A percentile compares a stretch with the other conserved stretches of the same genome.
Conservation (phyloP, 2,797 vertebrate species). For the Channallabes apus region DNA sequence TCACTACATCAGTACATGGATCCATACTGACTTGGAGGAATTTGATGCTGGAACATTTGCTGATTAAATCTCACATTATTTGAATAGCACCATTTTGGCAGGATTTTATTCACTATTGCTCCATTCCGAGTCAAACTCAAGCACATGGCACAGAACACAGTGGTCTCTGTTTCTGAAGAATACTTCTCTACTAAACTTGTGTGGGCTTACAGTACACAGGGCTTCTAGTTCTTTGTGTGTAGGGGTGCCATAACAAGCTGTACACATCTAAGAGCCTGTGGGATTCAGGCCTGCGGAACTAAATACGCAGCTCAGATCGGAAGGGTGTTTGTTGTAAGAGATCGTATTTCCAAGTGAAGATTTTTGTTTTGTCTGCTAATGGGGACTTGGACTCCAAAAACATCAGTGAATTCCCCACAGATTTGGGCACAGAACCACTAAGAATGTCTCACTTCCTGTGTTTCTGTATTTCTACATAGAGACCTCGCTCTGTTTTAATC, state of each 20-base stretch:
- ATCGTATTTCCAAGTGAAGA: constrained; percentile 37
- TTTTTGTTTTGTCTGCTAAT: constrained; percentile 48
- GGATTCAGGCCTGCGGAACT: constrained; percentile 34
- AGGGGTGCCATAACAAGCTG: constrained; percentile 1
- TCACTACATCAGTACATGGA: not conserved
- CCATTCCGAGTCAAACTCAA: no score
- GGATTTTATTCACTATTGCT: constrained; percentile 31
- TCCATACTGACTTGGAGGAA: not conserved
- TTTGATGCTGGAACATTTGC: not conserved
- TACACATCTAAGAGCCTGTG: constrained; percentile 28
- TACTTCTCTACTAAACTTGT: constrained; percentile 39
- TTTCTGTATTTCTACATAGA: constrained; percentile 15
- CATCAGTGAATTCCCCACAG: constrained; percentile 33
- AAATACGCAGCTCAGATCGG: constrained; percentile 24
- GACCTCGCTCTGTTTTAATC: not conserved
- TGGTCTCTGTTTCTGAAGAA: constrained; percentile 42
- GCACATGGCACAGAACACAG: constrained; percentile 33
- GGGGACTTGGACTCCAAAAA: constrained; percentile 37
- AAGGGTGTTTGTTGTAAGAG: constrained; percentile 23
- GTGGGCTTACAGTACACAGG: constrained; percentile 22
- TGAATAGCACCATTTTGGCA: constrained; percentile 38
- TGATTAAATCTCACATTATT: not conserved
- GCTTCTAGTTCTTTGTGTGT: constrained; percentile 27
- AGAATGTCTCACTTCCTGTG: not conserved
- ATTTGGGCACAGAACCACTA: constrained; percentile 22